These are phyloP conservation scores for Isaurus tuberculatus DNA, from an alignment of 92 coral and sea anemone species.

Conservation along the genomic window DNA sequence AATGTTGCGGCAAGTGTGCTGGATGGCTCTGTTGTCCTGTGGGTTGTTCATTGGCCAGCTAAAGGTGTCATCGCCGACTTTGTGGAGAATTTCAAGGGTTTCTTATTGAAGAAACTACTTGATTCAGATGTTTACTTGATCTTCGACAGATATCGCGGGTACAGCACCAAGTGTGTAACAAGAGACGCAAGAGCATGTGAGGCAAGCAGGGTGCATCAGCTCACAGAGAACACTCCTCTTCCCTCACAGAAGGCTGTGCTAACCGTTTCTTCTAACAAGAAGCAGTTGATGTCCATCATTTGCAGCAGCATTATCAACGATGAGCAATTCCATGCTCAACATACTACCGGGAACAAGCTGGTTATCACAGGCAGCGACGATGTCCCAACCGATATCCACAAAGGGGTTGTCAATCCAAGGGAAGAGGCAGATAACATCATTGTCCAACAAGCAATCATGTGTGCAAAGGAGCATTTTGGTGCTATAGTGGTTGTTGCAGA, in stretches of 20 bases:
- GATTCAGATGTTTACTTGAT: slow-evolving; percentile 68
- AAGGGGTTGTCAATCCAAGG: slow-evolving; percentile 62
- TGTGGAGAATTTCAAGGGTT: slow-evolving; percentile 71
- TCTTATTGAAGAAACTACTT: slow-evolving; percentile 50
- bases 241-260: slow-evolving; percentile 74
- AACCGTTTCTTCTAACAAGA: slow-evolving; percentile 62
- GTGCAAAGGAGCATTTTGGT: slow-evolving; percentile 60
- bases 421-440: slow-evolving; percentile 75
- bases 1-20: too few relatives aligned
- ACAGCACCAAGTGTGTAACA: slow-evolving; percentile 70
- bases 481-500: slow-evolving; percentile 65
- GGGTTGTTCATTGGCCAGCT: too few relatives aligned
- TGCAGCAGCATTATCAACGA: slow-evolving; percentile 55
- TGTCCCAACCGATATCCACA: slow-evolving; percentile 69
- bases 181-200: slow-evolving; percentile 65
- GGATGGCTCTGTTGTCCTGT: too few relatives aligned
- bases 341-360: slow-evolving; percentile 29
- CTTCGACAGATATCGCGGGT: slow-evolving; percentile 68
- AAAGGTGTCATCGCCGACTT: too few relatives aligned
- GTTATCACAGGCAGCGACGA: slow-evolving; percentile 46
- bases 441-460: slow-evolving; percentile 71
- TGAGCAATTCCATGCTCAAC: slow-evolving; percentile 47
- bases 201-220: slow-evolving; percentile 74
- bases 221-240: slow-evolving; percentile 60
- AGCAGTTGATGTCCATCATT: slow-evolving; percentile 63